Base-by-base conservation (phyloP, 2,113 vertebrate species). In the Ramphastos sulfuratus region DNA sequence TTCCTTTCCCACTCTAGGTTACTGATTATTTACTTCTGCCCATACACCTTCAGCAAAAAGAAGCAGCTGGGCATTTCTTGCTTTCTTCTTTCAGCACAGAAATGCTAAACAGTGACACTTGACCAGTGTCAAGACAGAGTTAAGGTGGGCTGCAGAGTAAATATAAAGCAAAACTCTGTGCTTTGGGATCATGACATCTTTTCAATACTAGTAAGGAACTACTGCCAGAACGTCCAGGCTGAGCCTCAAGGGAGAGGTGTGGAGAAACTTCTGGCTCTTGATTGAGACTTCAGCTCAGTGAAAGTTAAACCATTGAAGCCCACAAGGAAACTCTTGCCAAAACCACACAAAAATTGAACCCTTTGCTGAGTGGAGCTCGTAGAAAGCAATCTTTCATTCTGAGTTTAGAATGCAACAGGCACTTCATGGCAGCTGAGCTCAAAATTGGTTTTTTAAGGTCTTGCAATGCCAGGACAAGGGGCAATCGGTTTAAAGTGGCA, bases 231-330 rank as follows among this genome's bases (percentile, higher is more conserved):
- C 77, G 74, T 94, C 70, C 71, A 67, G 69, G 55, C 65, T 97
- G 87, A 87, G 82, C 90, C 93, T 95, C 92, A 50, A 50, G 92
- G 80, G 89, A 84, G 93, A 90, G 77, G 48, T 93, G 80, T 92
- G 89, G 93, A 89, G 92, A 95, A 84, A 94, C 66, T 92, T 97
- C 94, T 94, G 90, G 93, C 95, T 96, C 94, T 91, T 91, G 75
- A 88, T 39, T 93, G 81, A 96, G 93, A 84, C 80, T 96, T 93
- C 90, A 58, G 50, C 88, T 95, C 92, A 84, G 89, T 88, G 78
- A 91, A 97, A 95, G 74, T 87, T 94, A 93, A 96, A 95, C 69
- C 78, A 63, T 42, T 77, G 89, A 96, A 97, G 72, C 80, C 87
- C 91, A 95, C 87, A 92, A 86, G 17, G 55, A 83, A 93, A 25